Percentiles rank a stretch among this genome's conserved stretches.
Conservation (phyloP, 64 coral and sea anemone genomes). For the Cladopsammia gracilis region DNA sequence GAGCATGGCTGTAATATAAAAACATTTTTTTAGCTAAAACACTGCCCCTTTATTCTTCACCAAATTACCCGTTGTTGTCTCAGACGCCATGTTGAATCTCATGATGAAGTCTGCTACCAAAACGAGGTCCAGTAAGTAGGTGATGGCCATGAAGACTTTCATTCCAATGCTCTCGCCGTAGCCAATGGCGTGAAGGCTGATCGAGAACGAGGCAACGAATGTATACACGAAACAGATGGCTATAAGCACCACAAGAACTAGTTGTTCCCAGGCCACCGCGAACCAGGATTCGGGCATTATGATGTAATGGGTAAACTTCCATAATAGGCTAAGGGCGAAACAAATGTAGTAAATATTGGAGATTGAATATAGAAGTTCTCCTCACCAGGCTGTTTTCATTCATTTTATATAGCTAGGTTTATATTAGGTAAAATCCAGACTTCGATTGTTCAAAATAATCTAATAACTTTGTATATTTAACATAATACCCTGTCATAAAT, state of each 20-base stretch:
- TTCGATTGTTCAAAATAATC: no score
- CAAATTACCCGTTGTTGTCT: conserved; percentile 44
- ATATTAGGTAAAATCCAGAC: no score
- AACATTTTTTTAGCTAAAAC: no score
- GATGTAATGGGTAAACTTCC: conserved; percentile 43
- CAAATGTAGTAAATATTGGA: background rate
- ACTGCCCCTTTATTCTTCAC: background rate
- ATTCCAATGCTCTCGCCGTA: conserved; percentile 55
- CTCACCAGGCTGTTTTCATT: no score
- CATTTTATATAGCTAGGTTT: no score
- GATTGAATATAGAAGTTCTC: background rate
- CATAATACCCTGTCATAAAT: no score
- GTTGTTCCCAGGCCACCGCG: conserved; percentile 73
- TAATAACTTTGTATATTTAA: no score
- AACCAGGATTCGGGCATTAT: conserved; percentile 76
- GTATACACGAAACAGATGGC: conserved; percentile 83
- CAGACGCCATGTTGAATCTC: conserved; percentile 87
- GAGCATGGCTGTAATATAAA: no score
- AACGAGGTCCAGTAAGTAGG: conserved; percentile 77
- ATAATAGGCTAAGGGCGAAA: conserved; percentile 18
- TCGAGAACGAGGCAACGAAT: conserved; percentile 78
- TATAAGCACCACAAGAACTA: conserved; percentile 64
- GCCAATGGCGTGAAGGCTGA: conserved; percentile 73
- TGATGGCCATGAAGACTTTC: conserved; percentile 38
- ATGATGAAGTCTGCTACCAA: conserved; percentile 75